Conservation (phyloP, 2,797 vertebrate species). For the Podarcis siculus region DNA sequence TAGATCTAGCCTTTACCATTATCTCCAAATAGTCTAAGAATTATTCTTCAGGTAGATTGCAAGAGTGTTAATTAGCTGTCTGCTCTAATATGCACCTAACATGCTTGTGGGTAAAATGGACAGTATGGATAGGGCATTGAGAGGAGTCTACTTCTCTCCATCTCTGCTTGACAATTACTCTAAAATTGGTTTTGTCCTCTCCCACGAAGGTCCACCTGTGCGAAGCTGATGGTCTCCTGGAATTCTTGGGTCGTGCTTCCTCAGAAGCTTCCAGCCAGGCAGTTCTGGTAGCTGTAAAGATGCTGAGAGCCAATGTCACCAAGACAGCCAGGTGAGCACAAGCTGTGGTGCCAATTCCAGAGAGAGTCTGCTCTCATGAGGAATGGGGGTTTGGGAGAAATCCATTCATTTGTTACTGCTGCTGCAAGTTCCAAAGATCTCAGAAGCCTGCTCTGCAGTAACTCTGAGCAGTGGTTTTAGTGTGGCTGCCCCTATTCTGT, state of each 20-base stretch:
- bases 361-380: neutral
- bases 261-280: conserved; percentile 75
- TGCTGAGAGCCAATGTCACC: conserved; percentile 85
- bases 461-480: too few relatives aligned
- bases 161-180: neutral
- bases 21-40: too few relatives aligned
- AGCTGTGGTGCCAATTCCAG: too few relatives aligned
- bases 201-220: conserved; percentile 84
- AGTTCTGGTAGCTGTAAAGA: conserved; percentile 85
- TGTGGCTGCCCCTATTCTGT: too few relatives aligned
- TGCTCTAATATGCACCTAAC: too few relatives aligned
- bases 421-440: too few relatives aligned
- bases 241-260: conserved; percentile 79
- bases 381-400: too few relatives aligned
- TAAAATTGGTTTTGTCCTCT: neutral
- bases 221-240: conserved; percentile 81
- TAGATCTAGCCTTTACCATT: too few relatives aligned
- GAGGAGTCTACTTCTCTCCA: neutral
- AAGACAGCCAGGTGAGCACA: conserved; percentile 82
- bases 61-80: too few relatives aligned
- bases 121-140: neutral
- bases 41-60: too few relatives aligned
- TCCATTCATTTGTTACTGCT: too few relatives aligned
- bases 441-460: too few relatives aligned
- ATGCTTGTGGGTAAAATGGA: neutral